A percentile compares a stretch with the other conserved stretches of the same genome.
These are phyloP conservation scores for Tychaedon coryphoeus DNA, from an alignment of 2,113 vertebrate genomes.

Conservation along the genomic window DNA sequence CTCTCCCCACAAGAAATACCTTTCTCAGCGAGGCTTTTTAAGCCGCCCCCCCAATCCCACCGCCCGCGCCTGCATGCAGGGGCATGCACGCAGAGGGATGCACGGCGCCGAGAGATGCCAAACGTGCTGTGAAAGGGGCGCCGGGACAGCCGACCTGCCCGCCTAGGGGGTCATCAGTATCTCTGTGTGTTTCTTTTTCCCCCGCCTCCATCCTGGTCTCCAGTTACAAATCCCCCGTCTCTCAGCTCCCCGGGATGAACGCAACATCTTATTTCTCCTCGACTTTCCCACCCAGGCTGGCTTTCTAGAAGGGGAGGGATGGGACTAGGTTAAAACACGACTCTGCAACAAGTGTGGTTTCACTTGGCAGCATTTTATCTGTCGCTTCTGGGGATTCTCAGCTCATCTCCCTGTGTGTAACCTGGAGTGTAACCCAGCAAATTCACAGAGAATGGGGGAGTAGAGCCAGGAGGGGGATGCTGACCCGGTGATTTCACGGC, in stretches of 20 bases:
- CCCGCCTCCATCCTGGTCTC: background rate
- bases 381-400: background rate
- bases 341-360: background rate
- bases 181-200: background rate
- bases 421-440: background rate
- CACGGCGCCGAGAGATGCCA: slow-evolving; percentile 19
- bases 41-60: background rate
- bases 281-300: slow-evolving; percentile 4
- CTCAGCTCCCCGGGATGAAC: background rate
- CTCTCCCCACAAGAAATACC: slow-evolving; percentile 76
- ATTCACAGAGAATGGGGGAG: background rate
- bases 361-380: background rate
- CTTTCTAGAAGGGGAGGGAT: background rate
- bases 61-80: background rate
- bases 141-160: background rate
- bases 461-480: background rate
- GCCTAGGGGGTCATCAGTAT: background rate
- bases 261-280: slow-evolving; percentile 26
- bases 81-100: background rate
- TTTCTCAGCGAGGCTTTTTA: slow-evolving; percentile 77
- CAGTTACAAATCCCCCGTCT: slow-evolving; percentile 21
- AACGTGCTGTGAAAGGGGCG: background rate
- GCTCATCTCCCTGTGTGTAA: background rate
- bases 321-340: background rate
- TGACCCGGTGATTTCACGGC: slow-evolving; percentile 9